Conservation (phyloP, 2,888 invertebrate genomes). For the Onthophagus sagittarius region DNA sequence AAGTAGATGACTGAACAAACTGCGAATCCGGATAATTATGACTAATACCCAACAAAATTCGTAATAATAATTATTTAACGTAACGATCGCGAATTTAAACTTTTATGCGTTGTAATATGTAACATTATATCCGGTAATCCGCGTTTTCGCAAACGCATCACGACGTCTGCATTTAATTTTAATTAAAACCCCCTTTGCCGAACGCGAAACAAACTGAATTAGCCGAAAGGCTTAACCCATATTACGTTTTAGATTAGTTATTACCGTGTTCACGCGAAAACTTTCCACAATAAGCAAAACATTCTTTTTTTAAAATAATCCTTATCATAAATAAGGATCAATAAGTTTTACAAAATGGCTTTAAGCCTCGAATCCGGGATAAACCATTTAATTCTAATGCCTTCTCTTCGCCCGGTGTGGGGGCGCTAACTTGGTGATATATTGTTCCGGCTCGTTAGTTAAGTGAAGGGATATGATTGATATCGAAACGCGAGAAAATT, state of each 20-base stretch:
- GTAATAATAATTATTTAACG: not conserved
- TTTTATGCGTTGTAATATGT: too few species aligned
- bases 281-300: not conserved
- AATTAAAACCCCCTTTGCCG: not conserved
- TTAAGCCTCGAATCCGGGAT: not conserved
- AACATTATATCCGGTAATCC: too few species aligned
- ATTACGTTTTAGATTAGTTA: not conserved
- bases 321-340: not conserved
- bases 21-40: not conserved
- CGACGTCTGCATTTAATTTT: not conserved
- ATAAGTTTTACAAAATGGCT: not conserved
- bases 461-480: constrained; percentile 21
- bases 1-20: not conserved
- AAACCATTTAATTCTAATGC: not conserved
- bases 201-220: not conserved
- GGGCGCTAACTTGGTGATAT: not conserved
- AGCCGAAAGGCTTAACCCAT: not conserved
- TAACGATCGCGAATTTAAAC: too few species aligned
- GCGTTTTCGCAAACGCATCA: too few species aligned
- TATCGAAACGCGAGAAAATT: constrained; percentile 13
- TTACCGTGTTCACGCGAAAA: not conserved
- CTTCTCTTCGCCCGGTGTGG: not conserved
- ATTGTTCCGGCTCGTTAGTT: constrained; percentile 22
- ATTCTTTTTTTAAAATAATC: not conserved
- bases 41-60: not conserved